Evolutionary conservation across 1,140 invertebrate genomes (phyloP).

Genomic region (Plodia interpunctella): DNA sequence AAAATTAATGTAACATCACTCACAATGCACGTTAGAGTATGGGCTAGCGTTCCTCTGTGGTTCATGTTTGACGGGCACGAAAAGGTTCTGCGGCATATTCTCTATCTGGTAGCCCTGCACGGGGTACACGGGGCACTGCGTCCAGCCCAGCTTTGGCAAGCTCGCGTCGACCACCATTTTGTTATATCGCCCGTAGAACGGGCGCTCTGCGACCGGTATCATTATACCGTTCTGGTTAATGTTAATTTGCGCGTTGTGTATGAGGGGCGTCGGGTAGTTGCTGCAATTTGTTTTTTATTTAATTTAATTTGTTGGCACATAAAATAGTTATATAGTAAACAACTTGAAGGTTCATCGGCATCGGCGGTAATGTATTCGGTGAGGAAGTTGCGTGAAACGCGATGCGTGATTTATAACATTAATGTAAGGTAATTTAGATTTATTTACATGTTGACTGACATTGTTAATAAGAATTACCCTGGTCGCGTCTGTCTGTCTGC

Average conservation of each 20-base stretch:
- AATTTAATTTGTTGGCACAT: no score
- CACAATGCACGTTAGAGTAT: slow-evolving; percentile 38
- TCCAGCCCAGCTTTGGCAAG: neutral
- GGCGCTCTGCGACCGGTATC: slow-evolving; percentile 14
- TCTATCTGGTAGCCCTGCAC: neutral
- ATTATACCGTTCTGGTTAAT: slow-evolving; percentile 21
- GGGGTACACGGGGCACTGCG: neutral
- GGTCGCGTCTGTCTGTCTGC: no score
- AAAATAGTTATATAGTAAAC: no score
- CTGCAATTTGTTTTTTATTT: neutral
- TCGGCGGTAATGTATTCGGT: no score
- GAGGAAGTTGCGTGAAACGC: no score
- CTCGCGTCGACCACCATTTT: neutral
- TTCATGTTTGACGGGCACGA: slow-evolving; percentile 33
- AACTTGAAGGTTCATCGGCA: no score
- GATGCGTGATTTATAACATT: no score
- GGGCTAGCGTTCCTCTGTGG: slow-evolving; percentile 30
- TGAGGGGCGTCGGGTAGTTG: slow-evolving; percentile 14
- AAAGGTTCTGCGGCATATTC: slow-evolving; percentile 12
- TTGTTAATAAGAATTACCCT: no score
- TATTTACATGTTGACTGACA: no score
- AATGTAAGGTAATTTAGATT: no score
- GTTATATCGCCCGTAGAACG: slow-evolving; percentile 13
- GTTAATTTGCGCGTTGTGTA: slow-evolving; percentile 12
- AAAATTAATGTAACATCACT: no score